A percentile compares a stretch with the other conserved stretches of the same genome.
Evolutionary conservation across 2,888 invertebrate species (phyloP).

Genomic region (Drosophila bunnanda): DNA sequence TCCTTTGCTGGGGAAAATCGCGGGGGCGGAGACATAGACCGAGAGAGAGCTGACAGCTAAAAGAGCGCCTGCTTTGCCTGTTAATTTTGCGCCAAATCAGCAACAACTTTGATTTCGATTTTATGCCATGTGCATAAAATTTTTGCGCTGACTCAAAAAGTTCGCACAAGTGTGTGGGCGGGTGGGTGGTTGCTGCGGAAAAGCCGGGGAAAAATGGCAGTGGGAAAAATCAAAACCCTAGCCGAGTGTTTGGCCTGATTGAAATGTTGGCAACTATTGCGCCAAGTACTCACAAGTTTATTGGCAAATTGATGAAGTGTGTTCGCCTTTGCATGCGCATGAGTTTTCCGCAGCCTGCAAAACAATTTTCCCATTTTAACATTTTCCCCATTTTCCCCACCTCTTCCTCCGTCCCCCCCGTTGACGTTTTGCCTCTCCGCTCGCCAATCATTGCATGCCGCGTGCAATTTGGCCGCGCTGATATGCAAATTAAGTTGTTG

Average conservation of each 20-base stretch:
- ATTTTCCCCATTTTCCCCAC: not conserved
- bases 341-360: conserved; percentile 52
- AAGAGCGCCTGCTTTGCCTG: conserved; percentile 70
- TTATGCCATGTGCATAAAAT: conserved; percentile 77
- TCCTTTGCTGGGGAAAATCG: conserved; percentile 14
- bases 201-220: not conserved
- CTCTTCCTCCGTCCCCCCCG: not conserved
- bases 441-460: conserved; percentile 78
- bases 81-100: conserved; percentile 80
- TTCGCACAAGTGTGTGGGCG: conserved; percentile 39
- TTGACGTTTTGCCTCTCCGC: not conserved
- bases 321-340: conserved; percentile 44
- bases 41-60: conserved; percentile 26
- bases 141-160: conserved; percentile 71
- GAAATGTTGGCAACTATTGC: conserved; percentile 81
- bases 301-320: conserved; percentile 80
- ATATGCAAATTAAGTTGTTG: conserved; percentile 84
- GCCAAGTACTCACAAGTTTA: conserved; percentile 78
- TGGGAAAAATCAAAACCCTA: conserved; percentile 28
- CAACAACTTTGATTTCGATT: conserved; percentile 74
- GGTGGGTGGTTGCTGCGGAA: not conserved
- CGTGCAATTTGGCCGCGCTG: conserved; percentile 83
- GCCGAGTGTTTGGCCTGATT: conserved; percentile 70
- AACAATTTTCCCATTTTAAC: conserved; percentile 63
- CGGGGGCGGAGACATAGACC: conserved; percentile 1